A percentile compares a stretch with the other conserved stretches of the same genome.
Conservation (phyloP, 2,797 vertebrate species). For the Vipera ursinii region DNA sequence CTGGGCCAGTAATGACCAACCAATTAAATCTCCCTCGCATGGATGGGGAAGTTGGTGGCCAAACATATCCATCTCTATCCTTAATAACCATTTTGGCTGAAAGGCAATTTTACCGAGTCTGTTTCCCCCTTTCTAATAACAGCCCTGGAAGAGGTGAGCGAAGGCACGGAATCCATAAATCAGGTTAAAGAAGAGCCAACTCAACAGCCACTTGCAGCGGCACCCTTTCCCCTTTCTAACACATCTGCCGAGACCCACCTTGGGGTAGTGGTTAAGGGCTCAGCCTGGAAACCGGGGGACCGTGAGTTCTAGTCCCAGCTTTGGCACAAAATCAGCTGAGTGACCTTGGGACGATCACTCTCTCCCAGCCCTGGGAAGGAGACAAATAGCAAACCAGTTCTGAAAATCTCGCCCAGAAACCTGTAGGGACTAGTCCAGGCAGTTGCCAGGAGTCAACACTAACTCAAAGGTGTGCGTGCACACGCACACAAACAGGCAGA, state of each 20-base stretch:
- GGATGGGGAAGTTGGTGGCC: neutral
- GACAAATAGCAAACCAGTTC: neutral
- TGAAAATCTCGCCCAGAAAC: neutral
- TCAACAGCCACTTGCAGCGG: neutral
- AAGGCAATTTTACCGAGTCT: constrained; percentile 18
- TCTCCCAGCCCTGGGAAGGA: neutral
- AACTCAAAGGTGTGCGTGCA: neutral
- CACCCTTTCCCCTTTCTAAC: neutral
- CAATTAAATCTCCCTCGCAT: neutral
- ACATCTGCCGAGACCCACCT: neutral
- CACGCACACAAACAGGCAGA: neutral
- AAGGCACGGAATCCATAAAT: neutral
- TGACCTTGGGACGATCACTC: neutral
- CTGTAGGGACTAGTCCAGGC: neutral
- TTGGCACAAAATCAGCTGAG: neutral
- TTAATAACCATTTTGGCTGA: constrained; percentile 4
- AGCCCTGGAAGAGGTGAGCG: neutral
- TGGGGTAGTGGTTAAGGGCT: neutral
- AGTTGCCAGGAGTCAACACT: neutral
- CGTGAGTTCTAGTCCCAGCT: neutral
- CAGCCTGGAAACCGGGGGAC: neutral
- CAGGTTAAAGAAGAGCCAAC: no score
- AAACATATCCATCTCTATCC: neutral
- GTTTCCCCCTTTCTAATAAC: neutral
- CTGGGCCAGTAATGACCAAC: neutral